Percentiles rank a stretch among this genome's conserved stretches.
Evolutionary conservation across 2,797 vertebrate genomes (phyloP).

Genomic region (Nannoperca obscura): DNA sequence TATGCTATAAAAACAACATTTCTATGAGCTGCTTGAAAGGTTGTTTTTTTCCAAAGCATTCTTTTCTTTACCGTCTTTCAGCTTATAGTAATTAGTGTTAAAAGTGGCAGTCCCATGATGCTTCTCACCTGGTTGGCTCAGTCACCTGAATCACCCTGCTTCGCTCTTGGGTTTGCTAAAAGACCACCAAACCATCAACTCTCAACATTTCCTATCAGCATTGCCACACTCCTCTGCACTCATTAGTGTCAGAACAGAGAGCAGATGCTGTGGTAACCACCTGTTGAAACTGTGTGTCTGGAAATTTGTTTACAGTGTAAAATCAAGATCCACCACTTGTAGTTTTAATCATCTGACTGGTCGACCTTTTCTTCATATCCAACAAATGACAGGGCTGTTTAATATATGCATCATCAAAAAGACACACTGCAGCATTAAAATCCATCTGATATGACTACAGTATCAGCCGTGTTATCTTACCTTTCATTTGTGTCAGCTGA

Average conservation of each 20-base stretch:
- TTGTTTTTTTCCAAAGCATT: background rate
- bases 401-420: constrained; percentile 31
- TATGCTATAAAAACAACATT: constrained; percentile 2
- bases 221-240: constrained; percentile 52
- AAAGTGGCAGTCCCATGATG: constrained; percentile 67
- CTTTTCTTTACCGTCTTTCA: constrained; percentile 4
- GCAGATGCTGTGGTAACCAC: constrained; percentile 70
- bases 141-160: constrained; percentile 62
- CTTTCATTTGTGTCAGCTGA: constrained; percentile 83
- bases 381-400: constrained; percentile 40
- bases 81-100: constrained; percentile 51
- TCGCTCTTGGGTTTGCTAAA: constrained; percentile 50
- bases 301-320: constrained; percentile 14
- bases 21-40: background rate
- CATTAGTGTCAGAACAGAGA: constrained; percentile 61
- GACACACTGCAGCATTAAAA: constrained; percentile 42
- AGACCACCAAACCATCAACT: constrained; percentile 58
- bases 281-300: constrained; percentile 75
- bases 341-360: constrained; percentile 43
- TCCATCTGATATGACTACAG: constrained; percentile 36
- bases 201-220: constrained; percentile 53
- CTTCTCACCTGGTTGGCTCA: constrained; percentile 34
- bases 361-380: constrained; percentile 45
- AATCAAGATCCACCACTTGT: constrained; percentile 16
- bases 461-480: constrained; percentile 77